A percentile compares a stretch with the other conserved stretches of the same genome.
phyloP scores from a whole-genome alignment of 1,140 invertebrate species.

The Drosophila yakuba region DNA sequence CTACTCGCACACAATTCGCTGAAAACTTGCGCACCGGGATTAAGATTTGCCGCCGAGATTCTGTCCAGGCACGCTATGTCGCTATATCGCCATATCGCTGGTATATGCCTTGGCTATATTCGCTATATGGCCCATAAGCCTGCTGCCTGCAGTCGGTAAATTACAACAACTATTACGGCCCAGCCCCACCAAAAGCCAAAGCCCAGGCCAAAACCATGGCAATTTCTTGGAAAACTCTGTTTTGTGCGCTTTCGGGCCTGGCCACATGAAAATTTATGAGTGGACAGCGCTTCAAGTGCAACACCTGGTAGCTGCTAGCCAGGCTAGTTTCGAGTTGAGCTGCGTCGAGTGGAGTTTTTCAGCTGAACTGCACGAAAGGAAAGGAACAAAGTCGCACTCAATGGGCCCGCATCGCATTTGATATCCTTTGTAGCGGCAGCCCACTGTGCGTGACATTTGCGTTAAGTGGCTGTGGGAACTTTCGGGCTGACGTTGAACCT shows the following conservation, averaged over 20 bases:
- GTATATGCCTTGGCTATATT: neutral
- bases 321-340: neutral
- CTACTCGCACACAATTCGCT: conserved; percentile 74
- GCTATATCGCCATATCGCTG: neutral
- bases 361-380: conserved; percentile 15
- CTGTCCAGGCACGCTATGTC: conserved; percentile 49
- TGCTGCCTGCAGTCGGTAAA: conserved; percentile 68
- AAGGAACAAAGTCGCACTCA: conserved; percentile 31
- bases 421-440: conserved; percentile 65
- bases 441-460: conserved; percentile 81
- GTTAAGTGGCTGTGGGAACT: conserved; percentile 77
- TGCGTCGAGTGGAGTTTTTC: neutral
- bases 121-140: conserved; percentile 8
- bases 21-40: conserved; percentile 84
- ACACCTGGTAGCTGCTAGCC: conserved; percentile 68
- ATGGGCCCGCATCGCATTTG: conserved; percentile 75
- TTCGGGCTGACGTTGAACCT: conserved; percentile 20
- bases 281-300: conserved; percentile 65
- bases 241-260: conserved; percentile 71
- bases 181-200: conserved; percentile 22
- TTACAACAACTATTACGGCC: conserved; percentile 81
- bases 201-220: conserved; percentile 30
- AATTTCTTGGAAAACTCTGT: conserved; percentile 76
- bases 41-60: conserved; percentile 82
- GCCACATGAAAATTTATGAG: conserved; percentile 78